Percentiles rank a stretch among this genome's conserved stretches.
Conservation (phyloP, 2,888 invertebrate genomes). For the Drosophila mayaguana region DNA sequence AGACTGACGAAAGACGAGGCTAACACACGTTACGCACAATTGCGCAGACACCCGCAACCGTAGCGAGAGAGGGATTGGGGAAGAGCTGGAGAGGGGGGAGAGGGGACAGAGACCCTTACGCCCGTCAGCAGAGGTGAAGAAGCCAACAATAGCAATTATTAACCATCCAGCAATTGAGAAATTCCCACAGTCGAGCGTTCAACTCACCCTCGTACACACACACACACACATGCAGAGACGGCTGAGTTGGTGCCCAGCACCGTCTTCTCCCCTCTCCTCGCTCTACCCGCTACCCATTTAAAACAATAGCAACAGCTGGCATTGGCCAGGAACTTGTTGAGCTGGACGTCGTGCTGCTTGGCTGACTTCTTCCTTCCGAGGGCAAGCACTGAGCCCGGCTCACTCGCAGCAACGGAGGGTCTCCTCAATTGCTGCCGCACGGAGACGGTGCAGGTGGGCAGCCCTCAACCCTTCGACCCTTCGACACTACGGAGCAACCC, state of each 20-base stretch:
- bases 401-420: not conserved
- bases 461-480: slow-evolving; percentile 13
- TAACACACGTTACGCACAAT: slow-evolving; percentile 71
- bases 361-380: slow-evolving; percentile 55
- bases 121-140: slow-evolving; percentile 64
- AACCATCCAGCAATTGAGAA: slow-evolving; percentile 81
- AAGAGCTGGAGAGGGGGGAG: too few relatives aligned
- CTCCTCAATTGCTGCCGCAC: not conserved
- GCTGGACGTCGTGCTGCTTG: slow-evolving; percentile 67
- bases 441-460: slow-evolving; percentile 9
- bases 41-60: slow-evolving; percentile 57
- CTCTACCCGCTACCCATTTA: slow-evolving; percentile 1
- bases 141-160: slow-evolving; percentile 80
- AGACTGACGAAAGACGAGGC: slow-evolving; percentile 14
- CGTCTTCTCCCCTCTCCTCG: not conserved
- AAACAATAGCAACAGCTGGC: slow-evolving; percentile 68
- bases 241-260: too few relatives aligned
- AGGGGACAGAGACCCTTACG: not conserved
- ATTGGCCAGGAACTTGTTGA: slow-evolving; percentile 69
- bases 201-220: slow-evolving; percentile 49
- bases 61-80: not conserved
- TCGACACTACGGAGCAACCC: slow-evolving; percentile 22
- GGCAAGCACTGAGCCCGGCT: not conserved
- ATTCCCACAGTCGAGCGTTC: slow-evolving; percentile 78
- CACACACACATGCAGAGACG: slow-evolving; percentile 34